Evolutionary conservation across 2,888 invertebrate species (phyloP).

Genomic region (Sympetrum striolatum): DNA sequence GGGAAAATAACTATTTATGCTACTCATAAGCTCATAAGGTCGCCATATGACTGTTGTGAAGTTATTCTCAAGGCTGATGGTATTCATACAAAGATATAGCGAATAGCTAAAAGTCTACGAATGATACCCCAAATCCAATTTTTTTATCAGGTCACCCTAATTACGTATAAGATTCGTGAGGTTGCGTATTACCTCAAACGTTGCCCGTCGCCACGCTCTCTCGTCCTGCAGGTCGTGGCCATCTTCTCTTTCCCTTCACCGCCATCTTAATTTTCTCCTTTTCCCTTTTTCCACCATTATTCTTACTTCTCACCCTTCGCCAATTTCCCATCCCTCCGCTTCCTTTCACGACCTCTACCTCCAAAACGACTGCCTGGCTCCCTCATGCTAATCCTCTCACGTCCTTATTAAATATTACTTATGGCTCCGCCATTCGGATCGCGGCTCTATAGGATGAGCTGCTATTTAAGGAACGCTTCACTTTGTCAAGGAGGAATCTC

Average conservation of each 20-base stretch:
- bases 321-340: neutral
- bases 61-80: no score
- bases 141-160: no score
- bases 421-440: neutral
- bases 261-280: neutral
- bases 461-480: neutral
- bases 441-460: neutral
- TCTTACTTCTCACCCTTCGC: neutral
- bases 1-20: no score
- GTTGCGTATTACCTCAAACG: neutral
- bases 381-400: neutral
- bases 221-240: neutral
- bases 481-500: neutral
- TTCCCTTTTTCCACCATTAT: neutral
- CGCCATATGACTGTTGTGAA: no score
- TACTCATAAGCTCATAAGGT: no score
- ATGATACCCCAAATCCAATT: no score
- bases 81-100: no score
- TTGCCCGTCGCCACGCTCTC: neutral
- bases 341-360: neutral
- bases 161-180: no score
- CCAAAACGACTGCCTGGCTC: neutral
- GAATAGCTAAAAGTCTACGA: no score
- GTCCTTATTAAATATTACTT: constrained; percentile 2
- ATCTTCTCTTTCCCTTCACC: neutral